Conservation (phyloP, 2,797 vertebrate species). For the Sebastiscus albofasciatus region DNA sequence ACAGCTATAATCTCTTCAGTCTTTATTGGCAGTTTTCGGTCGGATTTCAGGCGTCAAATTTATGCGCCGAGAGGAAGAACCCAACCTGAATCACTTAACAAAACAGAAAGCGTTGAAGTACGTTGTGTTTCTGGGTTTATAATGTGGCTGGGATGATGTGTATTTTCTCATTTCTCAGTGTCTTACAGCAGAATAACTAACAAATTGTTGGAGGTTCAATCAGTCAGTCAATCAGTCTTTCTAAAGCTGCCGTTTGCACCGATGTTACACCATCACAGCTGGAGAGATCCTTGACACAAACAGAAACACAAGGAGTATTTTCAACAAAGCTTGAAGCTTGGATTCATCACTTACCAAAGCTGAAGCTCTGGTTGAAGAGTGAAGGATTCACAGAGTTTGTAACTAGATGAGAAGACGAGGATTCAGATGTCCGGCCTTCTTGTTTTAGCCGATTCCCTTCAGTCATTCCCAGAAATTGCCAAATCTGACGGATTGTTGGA, state of each 20-base stretch:
- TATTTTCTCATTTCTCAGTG: background rate
- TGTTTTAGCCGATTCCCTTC: background rate
- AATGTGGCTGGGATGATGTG: background rate
- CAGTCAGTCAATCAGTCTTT: background rate
- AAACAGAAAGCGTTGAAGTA: background rate
- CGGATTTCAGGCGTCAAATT: slow-evolving; percentile 5
- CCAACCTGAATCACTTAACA: background rate
- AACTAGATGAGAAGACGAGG: no score
- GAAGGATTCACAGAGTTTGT: background rate
- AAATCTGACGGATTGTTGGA: background rate
- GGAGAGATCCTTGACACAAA: background rate
- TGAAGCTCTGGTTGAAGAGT: background rate
- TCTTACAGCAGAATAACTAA: background rate
- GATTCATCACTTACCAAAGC: background rate
- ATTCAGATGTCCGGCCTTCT: background rate
- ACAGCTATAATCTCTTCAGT: slow-evolving; percentile 2
- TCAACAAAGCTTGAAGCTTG: background rate
- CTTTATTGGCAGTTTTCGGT: slow-evolving; percentile 11
- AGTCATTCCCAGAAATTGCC: background rate
- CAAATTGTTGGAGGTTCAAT: background rate
- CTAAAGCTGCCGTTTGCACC: background rate
- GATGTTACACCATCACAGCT: background rate
- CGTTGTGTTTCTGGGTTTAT: background rate
- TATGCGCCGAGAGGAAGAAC: background rate
- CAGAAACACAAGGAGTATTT: background rate